These are phyloP conservation scores for Andrena haemorrhoa DNA, from an alignment of 2,888 invertebrate genomes.

Conservation along the genomic window DNA sequence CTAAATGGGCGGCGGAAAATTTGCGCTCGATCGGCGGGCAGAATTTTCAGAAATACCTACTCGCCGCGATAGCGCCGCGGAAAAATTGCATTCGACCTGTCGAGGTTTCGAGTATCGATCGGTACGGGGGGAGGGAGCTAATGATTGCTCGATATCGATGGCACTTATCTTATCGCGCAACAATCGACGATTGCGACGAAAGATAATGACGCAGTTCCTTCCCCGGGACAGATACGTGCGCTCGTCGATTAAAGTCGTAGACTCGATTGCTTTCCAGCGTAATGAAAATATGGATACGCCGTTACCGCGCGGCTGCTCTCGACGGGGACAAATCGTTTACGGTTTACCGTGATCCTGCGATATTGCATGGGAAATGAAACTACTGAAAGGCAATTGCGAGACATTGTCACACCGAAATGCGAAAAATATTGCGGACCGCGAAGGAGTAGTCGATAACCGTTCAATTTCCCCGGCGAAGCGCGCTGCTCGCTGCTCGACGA, in stretches of 20 bases:
- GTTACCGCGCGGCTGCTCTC: constrained; percentile 5
- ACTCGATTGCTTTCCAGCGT: constrained; percentile 2
- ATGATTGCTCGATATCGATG: constrained; percentile 52
- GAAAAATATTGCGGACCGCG: not conserved
- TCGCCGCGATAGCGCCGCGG: not conserved
- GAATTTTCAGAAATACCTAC: not conserved
- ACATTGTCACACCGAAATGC: not conserved
- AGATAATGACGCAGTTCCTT: constrained; percentile 51
- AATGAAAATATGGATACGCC: constrained; percentile 19
- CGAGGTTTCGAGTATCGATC: constrained; percentile 42
- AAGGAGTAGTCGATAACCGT: constrained; percentile 24
- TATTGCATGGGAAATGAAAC: constrained; percentile 33
- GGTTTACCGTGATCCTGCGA: constrained; percentile 15
- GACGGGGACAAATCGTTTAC: constrained; percentile 46
- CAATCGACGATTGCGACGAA: constrained; percentile 29
- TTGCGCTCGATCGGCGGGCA: no score
- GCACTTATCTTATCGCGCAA: constrained; percentile 63
- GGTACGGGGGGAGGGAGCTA: not conserved
- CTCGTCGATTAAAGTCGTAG: constrained; percentile 35
- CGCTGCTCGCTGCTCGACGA: not conserved
- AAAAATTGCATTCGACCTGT: constrained; percentile 18
- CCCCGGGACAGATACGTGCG: constrained; percentile 10
- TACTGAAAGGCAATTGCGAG: constrained; percentile 22
- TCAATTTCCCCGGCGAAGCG: not conserved
- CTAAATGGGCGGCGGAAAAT: not conserved